A percentile compares a stretch with the other conserved stretches of the same genome.
Evolutionary conservation across 2,113 vertebrate species (phyloP).

Genomic region (Melanostigma gelatinosum): DNA sequence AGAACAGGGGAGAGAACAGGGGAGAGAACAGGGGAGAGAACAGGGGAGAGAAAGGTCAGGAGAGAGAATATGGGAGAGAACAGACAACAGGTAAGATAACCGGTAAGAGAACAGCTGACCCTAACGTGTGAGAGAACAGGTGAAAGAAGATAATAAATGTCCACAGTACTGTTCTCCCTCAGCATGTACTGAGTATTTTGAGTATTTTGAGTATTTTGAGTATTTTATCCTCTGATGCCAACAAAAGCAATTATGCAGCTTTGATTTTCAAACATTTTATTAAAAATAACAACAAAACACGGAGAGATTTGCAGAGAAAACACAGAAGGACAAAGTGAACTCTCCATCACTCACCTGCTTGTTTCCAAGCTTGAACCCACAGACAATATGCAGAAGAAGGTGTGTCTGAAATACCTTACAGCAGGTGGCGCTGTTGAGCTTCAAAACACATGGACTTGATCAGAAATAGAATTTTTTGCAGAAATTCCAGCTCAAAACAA

Average conservation of each 20-base stretch:
- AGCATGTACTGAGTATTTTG: not conserved
- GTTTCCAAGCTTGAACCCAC: rapidly evolving
- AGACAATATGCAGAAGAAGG: not conserved
- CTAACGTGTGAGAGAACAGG: not conserved
- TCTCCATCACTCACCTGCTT: not conserved
- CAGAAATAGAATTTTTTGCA: not conserved
- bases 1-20: too few relatives aligned
- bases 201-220: not conserved
- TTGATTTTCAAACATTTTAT: constrained; percentile 29
- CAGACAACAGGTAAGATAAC: too few relatives aligned
- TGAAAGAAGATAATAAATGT: not conserved
- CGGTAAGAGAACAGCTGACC: too few relatives aligned
- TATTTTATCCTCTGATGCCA: not conserved
- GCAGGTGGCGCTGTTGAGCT: constrained; percentile 38
- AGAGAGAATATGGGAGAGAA: too few relatives aligned
- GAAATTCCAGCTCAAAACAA: not conserved
- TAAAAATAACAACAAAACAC: constrained; percentile 18
- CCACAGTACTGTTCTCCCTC: not conserved
- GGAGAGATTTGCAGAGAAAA: not conserved
- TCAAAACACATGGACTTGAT: not conserved
- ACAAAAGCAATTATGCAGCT: not conserved
- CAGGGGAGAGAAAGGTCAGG: too few relatives aligned
- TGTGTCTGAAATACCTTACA: not conserved
- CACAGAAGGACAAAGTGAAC: not conserved
- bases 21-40: too few relatives aligned